A percentile compares a stretch with the other conserved stretches of the same genome.
These are phyloP conservation scores for Phrynocephalus forsythii DNA, from an alignment of 2,797 vertebrate species.

Conservation along the genomic window DNA sequence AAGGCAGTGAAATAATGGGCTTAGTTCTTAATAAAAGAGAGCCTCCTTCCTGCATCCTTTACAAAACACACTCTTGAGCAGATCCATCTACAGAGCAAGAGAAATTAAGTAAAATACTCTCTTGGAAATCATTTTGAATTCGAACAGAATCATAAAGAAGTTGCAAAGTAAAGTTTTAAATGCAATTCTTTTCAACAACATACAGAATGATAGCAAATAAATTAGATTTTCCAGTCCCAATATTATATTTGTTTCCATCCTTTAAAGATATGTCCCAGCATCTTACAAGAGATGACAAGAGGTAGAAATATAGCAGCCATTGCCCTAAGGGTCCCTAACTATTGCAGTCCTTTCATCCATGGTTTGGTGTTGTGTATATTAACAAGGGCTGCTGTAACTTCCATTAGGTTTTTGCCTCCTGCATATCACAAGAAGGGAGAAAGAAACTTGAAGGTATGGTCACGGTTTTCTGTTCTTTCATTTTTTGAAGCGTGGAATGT, in stretches of 20 bases:
- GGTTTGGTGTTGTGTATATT: constrained; percentile 14
- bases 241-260: not conserved
- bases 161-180: not conserved
- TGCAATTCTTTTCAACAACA: not conserved
- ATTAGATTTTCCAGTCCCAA: not conserved
- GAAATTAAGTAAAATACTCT: not conserved
- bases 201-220: not conserved
- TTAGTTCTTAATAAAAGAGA: not conserved
- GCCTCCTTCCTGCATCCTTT: not conserved
- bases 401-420: constrained; percentile 15
- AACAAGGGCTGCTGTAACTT: not conserved
- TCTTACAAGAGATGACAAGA: not conserved
- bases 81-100: constrained; percentile 4
- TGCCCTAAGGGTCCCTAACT: not conserved
- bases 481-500: no score
- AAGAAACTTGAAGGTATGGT: constrained; percentile 7
- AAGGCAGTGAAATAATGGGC: accelerated
- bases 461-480: not conserved
- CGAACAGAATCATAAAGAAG: not conserved
- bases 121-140: constrained; percentile 8
- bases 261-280: not conserved
- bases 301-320: constrained; percentile 18
- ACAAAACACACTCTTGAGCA: constrained; percentile 16
- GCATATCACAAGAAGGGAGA: not conserved
- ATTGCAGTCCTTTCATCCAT: constrained; percentile 14